Percentiles rank a stretch among this genome's conserved stretches.
Conservation (phyloP, 2,888 invertebrate species). For the Oxycera nigricornis region DNA sequence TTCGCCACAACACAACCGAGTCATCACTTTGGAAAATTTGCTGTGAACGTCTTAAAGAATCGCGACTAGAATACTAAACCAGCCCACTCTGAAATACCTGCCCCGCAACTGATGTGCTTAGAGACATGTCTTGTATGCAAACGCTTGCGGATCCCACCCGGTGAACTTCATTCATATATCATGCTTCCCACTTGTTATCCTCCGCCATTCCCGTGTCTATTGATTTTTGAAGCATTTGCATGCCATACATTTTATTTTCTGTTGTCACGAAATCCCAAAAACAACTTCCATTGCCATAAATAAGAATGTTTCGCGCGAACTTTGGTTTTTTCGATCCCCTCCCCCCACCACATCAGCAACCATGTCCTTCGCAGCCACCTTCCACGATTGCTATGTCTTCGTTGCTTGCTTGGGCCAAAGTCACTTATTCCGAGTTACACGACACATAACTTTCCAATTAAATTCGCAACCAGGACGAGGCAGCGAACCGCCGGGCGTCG, state of each 20-base stretch:
- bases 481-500: neutral
- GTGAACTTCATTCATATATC: neutral
- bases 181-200: neutral
- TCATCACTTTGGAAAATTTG: slow-evolving; percentile 19
- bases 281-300: slow-evolving; percentile 16
- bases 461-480: neutral
- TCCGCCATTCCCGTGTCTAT: neutral
- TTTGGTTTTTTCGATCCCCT: too few relatives aligned
- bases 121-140: neutral
- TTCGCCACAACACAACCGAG: neutral
- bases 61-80: slow-evolving; percentile 18
- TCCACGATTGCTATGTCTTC: too few relatives aligned
- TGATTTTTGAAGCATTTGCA: slow-evolving; percentile 25
- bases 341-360: too few relatives aligned
- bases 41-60: neutral
- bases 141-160: neutral
- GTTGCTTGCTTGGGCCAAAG: neutral
- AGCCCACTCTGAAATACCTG: neutral
- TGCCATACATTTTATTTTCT: slow-evolving; percentile 8
- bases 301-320: slow-evolving; percentile 20
- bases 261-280: slow-evolving; percentile 23
- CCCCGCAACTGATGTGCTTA: neutral
- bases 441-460: slow-evolving; percentile 37
- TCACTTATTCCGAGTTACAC: slow-evolving; percentile 19
- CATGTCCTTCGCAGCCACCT: neutral